Evolutionary conservation across 2,113 vertebrate species (phyloP).

Genomic region (Callospermophilus lateralis): DNA sequence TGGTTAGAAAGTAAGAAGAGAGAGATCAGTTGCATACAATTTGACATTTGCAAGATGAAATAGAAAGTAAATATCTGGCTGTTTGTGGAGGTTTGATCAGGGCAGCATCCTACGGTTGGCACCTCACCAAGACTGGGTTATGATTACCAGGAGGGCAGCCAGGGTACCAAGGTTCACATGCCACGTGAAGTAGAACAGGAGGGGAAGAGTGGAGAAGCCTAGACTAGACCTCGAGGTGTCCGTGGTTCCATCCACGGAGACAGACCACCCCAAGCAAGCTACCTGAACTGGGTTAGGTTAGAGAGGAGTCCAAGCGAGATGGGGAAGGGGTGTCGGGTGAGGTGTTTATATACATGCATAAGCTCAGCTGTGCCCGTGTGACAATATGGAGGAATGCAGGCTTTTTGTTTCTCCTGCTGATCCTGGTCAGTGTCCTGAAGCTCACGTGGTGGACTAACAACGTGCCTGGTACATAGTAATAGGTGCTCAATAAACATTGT

Average conservation of each 20-base stretch:
- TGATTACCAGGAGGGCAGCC: not conserved
- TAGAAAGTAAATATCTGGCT: not conserved
- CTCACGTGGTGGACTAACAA: not conserved
- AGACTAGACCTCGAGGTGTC: not conserved
- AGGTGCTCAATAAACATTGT: not conserved
- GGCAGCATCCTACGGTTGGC: not conserved
- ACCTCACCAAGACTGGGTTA: not conserved
- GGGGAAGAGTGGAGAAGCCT: not conserved
- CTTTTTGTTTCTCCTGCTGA: not conserved
- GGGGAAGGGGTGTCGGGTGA: too few relatives aligned
- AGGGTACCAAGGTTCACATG: too few relatives aligned
- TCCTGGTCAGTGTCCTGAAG: not conserved
- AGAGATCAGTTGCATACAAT: not conserved
- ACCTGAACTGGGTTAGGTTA: not conserved
- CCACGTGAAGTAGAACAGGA: accelerated
- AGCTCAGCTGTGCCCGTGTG: not conserved
- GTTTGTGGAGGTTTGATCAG: not conserved
- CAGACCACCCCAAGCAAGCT: not conserved
- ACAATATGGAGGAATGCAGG: not conserved
- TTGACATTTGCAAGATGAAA: not conserved
- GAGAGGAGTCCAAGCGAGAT: not conserved
- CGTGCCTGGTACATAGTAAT: not conserved
- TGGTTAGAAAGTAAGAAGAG: not conserved
- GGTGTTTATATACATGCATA: not conserved
- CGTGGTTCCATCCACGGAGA: not conserved